These are phyloP conservation scores for Drosophila villosipedis DNA, from an alignment of 2,888 invertebrate species.

Conservation along the genomic window DNA sequence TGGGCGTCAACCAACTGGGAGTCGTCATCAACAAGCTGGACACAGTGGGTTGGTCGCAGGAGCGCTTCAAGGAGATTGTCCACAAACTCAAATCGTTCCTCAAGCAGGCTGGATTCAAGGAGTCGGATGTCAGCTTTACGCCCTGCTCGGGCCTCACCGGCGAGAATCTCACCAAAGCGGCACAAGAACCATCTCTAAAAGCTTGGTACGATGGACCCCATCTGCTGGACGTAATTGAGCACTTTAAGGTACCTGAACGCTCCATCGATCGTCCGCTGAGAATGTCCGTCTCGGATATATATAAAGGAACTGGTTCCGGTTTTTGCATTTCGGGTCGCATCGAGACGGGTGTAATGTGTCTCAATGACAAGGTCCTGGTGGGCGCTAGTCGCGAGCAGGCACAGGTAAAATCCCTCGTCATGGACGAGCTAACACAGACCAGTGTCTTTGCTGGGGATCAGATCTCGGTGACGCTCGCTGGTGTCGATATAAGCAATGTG, in stretches of 20 bases:
- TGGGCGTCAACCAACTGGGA: conserved; percentile 96
- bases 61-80: conserved; percentile 95
- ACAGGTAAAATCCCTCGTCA: conserved; percentile 90
- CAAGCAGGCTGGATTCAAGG: conserved; percentile 96
- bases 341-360: conserved; percentile 94
- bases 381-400: conserved; percentile 94
- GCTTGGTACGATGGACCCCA: conserved; percentile 94
- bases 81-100: conserved; percentile 92
- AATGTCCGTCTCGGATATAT: conserved; percentile 97
- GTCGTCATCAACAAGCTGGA: conserved; percentile 99
- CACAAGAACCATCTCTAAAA: conserved; percentile 88
- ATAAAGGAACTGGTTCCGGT: conserved; percentile 95
- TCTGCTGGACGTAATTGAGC: conserved; percentile 94
- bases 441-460: conserved; percentile 98
- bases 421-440: conserved; percentile 90
- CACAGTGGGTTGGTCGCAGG: conserved; percentile 96
- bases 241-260: conserved; percentile 94
- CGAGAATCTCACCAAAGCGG: conserved; percentile 92
- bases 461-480: conserved; percentile 91
- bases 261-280: conserved; percentile 95
- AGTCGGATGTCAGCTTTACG: conserved; percentile 93
- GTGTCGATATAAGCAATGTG: conserved; percentile 93
- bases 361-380: conserved; percentile 94
- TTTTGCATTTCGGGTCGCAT: conserved; percentile 96
- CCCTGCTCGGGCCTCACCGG: conserved; percentile 99